Evolutionary conservation across 2,797 vertebrate genomes (phyloP).

Genomic region (Pangasius mekongensis): DNA sequence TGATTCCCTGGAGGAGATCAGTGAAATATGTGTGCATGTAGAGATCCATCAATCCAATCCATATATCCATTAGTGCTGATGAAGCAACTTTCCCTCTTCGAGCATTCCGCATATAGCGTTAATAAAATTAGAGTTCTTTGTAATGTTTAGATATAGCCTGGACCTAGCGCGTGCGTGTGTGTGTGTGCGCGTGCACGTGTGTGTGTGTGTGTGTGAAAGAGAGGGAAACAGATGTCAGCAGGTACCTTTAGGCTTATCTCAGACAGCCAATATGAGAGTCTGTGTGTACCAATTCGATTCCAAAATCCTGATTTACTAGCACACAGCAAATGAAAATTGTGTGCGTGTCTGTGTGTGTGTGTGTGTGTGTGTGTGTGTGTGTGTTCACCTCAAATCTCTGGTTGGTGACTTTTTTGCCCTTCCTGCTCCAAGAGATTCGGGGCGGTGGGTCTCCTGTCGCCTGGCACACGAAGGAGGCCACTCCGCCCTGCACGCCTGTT

Average conservation of each 20-base stretch:
- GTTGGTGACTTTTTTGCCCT: slow-evolving; percentile 99
- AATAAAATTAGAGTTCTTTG: neutral
- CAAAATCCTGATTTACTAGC: neutral
- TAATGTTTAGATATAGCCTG: neutral
- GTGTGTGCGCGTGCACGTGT: neutral
- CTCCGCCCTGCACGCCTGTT: slow-evolving; percentile 94
- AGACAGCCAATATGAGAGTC: slow-evolving; percentile 13
- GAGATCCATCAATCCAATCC: neutral
- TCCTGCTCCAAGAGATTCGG: slow-evolving; percentile 98
- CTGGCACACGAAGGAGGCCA: slow-evolving; percentile 97
- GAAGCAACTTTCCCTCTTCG: neutral
- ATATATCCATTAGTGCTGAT: neutral
- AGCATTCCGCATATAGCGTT: too few species aligned
- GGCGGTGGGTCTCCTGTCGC: slow-evolving; percentile 94
- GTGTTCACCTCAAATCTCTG: slow-evolving; percentile 98
- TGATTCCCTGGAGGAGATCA: neutral
- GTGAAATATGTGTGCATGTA: neutral
- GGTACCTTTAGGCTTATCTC: slow-evolving; percentile 9
- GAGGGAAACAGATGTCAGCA: neutral
- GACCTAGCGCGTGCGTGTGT: neutral
- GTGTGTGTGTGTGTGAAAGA: neutral
- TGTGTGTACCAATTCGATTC: neutral
- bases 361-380: neutral
- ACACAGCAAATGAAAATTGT: slow-evolving; percentile 1
- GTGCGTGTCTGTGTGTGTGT: neutral